A percentile compares a stretch with the other conserved stretches of the same genome.
Evolutionary conservation across 1,140 invertebrate species (phyloP).

Genomic region (Hyles vespertilio): DNA sequence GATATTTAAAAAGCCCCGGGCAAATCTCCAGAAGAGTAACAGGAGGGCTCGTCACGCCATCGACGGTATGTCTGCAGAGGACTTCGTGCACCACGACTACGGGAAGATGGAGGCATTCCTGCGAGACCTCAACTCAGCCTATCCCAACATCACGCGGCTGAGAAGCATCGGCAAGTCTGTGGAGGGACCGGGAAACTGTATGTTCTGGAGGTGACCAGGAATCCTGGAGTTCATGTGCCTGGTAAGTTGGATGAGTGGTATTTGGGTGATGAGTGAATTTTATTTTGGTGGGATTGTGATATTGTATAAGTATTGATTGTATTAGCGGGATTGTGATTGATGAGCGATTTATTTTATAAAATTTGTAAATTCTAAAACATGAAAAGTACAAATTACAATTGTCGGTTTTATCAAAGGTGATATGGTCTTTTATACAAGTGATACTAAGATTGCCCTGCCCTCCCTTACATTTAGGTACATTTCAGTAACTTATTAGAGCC

Average conservation of each 20-base stretch:
- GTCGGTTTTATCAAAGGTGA: no score
- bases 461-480: no score
- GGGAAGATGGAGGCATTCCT: constrained; percentile 82
- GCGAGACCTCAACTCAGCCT: constrained; percentile 78
- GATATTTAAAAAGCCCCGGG: constrained; percentile 21
- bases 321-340: no score
- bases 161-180: constrained; percentile 93
- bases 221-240: constrained; percentile 90
- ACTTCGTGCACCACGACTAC: constrained; percentile 87
- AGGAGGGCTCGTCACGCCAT: constrained; percentile 48
- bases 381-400: no score
- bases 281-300: no score
- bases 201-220: constrained; percentile 91
- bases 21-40: constrained; percentile 56
- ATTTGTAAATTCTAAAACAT: no score
- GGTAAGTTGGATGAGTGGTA: constrained; percentile 72
- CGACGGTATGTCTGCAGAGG: constrained; percentile 52
- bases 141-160: constrained; percentile 88
- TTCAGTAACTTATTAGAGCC: no score
- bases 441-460: no score
- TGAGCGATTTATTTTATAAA: no score
- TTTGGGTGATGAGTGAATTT: neutral
- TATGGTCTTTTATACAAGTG: no score
- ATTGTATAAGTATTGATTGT: no score
- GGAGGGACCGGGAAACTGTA: constrained; percentile 87